These are phyloP conservation scores for Stegana nigrithorax DNA, from an alignment of 2,888 invertebrate species.

Conservation along the genomic window DNA sequence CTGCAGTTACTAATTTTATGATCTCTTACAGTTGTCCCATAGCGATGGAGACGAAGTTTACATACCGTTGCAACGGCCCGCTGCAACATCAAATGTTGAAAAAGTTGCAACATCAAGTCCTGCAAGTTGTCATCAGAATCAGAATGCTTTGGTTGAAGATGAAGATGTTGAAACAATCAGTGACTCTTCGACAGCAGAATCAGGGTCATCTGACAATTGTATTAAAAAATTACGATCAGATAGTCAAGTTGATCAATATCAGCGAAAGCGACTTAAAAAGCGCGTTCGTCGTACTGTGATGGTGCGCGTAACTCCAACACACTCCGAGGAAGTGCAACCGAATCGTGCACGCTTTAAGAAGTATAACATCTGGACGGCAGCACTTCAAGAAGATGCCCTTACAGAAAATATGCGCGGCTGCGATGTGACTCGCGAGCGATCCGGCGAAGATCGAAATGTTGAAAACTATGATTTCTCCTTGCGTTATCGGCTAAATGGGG, in stretches of 20 bases:
- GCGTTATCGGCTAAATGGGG: constrained; percentile 74
- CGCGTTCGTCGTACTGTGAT: constrained; percentile 61
- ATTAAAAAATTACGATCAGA: constrained; percentile 52
- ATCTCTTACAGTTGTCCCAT: constrained; percentile 53
- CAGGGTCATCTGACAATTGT: constrained; percentile 63
- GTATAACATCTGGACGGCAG: constrained; percentile 83
- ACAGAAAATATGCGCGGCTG: constrained; percentile 83
- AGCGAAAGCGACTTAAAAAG: constrained; percentile 47
- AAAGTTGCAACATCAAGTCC: constrained; percentile 36
- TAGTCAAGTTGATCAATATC: background rate
- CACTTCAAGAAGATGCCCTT: constrained; percentile 82
- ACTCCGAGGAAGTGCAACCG: constrained; percentile 41
- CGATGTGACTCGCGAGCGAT: constrained; percentile 75
- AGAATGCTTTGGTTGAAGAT: constrained; percentile 40
- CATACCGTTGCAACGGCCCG: constrained; percentile 64
- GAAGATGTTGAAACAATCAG: constrained; percentile 52
- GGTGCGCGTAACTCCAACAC: constrained; percentile 50
- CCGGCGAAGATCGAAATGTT: constrained; percentile 74
- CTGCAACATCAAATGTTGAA: constrained; percentile 14
- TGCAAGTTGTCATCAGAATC: constrained; percentile 50
- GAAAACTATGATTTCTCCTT: constrained; percentile 81
- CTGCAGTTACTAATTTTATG: background rate
- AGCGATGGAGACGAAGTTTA: constrained; percentile 64
- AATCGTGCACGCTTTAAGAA: constrained; percentile 72
- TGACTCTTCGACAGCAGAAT: constrained; percentile 57